Conservation (phyloP, 2,113 vertebrate genomes). For the Salminus brasiliensis region DNA sequence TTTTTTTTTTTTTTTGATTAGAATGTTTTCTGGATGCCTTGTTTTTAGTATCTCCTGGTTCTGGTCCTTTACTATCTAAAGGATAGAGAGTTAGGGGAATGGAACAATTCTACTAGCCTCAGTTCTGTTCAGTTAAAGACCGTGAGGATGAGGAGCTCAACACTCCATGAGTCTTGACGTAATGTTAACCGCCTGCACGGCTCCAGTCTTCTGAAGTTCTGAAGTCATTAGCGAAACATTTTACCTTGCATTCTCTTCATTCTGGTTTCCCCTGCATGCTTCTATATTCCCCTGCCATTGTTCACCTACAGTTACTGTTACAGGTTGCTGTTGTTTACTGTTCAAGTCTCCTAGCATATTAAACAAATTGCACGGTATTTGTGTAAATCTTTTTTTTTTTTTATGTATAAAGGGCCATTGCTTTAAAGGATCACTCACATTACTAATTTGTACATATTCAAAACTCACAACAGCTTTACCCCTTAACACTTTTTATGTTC, state of each 20-base stretch:
- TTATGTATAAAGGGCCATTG: background rate
- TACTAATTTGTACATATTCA: background rate
- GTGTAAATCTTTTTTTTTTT: background rate
- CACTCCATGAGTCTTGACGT: slow-evolving; percentile 1
- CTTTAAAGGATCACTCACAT: background rate
- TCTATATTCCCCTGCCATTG: background rate
- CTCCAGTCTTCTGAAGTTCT: background rate
- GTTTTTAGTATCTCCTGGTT: background rate
- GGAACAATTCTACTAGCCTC: background rate
- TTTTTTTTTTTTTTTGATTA: background rate
- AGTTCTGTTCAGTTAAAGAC: background rate
- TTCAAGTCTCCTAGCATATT: background rate
- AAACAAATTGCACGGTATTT: background rate
- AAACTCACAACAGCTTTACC: background rate
- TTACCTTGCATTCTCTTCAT: background rate
- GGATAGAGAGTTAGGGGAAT: background rate
- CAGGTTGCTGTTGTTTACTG: background rate
- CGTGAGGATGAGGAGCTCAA: background rate
- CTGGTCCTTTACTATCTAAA: background rate
- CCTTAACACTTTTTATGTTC: background rate
- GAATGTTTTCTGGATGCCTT: slow-evolving; percentile 12
- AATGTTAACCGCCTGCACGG: background rate
- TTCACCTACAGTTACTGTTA: background rate
- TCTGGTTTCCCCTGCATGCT: slow-evolving; percentile 3
- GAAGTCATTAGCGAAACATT: background rate